phyloP scores from a whole-genome alignment of 1,140 invertebrate species.

The Teleopsis dalmanni region DNA sequence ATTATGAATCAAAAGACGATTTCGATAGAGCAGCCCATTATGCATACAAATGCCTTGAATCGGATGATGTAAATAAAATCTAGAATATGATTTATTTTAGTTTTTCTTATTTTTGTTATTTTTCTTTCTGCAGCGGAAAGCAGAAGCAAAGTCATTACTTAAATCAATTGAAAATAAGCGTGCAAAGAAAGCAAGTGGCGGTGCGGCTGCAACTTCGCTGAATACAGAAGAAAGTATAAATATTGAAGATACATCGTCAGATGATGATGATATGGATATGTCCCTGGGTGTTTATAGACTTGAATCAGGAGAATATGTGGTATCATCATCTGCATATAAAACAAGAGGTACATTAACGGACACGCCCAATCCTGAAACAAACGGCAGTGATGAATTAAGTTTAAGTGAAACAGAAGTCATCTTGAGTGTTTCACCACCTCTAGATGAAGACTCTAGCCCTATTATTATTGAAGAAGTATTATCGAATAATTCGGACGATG shows the following conservation, averaged over 20 bases:
- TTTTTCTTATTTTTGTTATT: slow-evolving; percentile 8
- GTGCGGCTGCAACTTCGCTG: slow-evolving; percentile 14
- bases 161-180: slow-evolving; percentile 69
- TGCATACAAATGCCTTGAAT: slow-evolving; percentile 80
- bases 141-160: slow-evolving; percentile 81
- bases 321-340: neutral
- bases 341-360: neutral
- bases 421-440: neutral
- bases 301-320: neutral
- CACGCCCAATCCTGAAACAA: neutral
- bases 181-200: slow-evolving; percentile 19
- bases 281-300: slow-evolving; percentile 22
- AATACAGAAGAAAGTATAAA: slow-evolving; percentile 17
- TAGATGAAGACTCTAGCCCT: no score
- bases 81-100: neutral
- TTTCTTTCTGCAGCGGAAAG: slow-evolving; percentile 61
- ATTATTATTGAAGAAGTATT: no score
- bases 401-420: slow-evolving; percentile 6
- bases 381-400: neutral
- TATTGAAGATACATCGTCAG: slow-evolving; percentile 33
- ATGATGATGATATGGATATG: slow-evolving; percentile 40
- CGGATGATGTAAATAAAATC: slow-evolving; percentile 30
- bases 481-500: no score
- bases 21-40: slow-evolving; percentile 83
- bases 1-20: slow-evolving; percentile 71